Evolutionary conservation across 2,797 vertebrate species (phyloP).

Genomic region (Sebastes paucispinis): DNA sequence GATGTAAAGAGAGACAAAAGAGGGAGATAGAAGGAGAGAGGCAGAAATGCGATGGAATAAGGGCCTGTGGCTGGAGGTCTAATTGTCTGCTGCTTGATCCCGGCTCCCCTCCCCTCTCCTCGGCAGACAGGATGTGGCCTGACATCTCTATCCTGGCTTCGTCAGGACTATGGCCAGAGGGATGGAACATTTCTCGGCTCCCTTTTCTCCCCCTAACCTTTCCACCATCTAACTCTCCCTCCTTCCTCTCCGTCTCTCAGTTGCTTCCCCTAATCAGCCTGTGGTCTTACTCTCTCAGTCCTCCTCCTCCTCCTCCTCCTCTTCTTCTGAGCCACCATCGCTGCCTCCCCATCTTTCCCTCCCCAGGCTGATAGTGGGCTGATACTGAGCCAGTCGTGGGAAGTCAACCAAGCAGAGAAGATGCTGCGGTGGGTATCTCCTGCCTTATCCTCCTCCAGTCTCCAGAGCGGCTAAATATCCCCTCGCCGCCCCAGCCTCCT

Average conservation of each 20-base stretch:
- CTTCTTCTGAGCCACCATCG: conserved; percentile 33
- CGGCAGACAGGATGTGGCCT: conserved; percentile 69
- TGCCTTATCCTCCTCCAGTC: conserved; percentile 65
- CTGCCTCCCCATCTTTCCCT: conserved; percentile 43
- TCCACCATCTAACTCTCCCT: conserved; percentile 45
- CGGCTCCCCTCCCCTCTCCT: neutral
- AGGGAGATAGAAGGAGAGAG: conserved; percentile 53
- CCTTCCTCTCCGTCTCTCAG: conserved; percentile 25
- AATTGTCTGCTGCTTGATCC: conserved; percentile 66
- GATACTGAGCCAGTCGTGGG: conserved; percentile 64
- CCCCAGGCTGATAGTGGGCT: conserved; percentile 65
- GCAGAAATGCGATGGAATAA: conserved; percentile 46
- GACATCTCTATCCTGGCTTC: conserved; percentile 72
- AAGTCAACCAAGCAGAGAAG: conserved; percentile 61
- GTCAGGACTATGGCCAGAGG: conserved; percentile 58
- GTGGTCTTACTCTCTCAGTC: conserved; percentile 40
- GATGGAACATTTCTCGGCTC: conserved; percentile 58
- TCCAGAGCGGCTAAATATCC: conserved; percentile 67
- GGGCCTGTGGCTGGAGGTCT: conserved; percentile 65
- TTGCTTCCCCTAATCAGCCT: conserved; percentile 32
- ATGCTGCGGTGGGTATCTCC: conserved; percentile 62
- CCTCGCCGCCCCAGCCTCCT: conserved; percentile 54
- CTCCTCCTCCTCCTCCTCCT: conserved; percentile 9
- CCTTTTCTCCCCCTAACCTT: conserved; percentile 51
- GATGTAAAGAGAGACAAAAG: conserved; percentile 56